These are phyloP conservation scores for Agrochola litura DNA, from an alignment of 2,888 invertebrate species.

Conservation along the genomic window DNA sequence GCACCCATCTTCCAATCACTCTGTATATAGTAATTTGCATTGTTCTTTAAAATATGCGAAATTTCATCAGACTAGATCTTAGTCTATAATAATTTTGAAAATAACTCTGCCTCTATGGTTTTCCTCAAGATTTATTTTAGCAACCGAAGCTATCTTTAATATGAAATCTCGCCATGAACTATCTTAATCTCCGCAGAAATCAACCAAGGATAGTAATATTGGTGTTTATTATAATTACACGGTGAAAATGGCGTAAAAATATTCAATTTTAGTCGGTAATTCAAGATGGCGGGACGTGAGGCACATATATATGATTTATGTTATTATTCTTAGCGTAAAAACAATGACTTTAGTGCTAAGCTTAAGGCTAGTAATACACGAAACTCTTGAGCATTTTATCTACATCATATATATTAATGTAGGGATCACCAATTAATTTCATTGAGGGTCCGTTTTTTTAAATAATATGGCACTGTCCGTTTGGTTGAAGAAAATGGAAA, in stretches of 20 bases:
- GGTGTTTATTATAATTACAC: constrained; percentile 63
- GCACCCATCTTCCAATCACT: too few relatives aligned
- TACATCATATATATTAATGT: too few relatives aligned
- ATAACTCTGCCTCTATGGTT: neutral
- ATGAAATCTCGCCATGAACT: constrained; percentile 59
- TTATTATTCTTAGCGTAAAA: constrained; percentile 48
- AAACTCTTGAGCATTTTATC: neutral
- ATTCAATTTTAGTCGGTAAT: constrained; percentile 55
- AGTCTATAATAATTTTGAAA: neutral
- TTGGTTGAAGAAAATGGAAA: too few relatives aligned
- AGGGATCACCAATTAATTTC: too few relatives aligned
- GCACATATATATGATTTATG: constrained; percentile 46
- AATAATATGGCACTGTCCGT: too few relatives aligned
- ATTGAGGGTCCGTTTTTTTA: too few relatives aligned
- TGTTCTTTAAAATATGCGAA: neutral
- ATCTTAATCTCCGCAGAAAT: constrained; percentile 56
- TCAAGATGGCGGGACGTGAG: constrained; percentile 31
- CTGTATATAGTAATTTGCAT: neutral
- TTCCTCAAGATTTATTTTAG: constrained; percentile 42
- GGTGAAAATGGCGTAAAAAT: constrained; percentile 53
- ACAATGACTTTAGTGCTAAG: constrained; percentile 12
- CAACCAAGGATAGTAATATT: constrained; percentile 40
- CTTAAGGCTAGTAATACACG: constrained; percentile 15
- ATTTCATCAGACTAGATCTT: neutral
- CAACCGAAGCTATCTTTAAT: constrained; percentile 67